Conservation (phyloP, 2,888 invertebrate genomes). For the Labia minor region DNA sequence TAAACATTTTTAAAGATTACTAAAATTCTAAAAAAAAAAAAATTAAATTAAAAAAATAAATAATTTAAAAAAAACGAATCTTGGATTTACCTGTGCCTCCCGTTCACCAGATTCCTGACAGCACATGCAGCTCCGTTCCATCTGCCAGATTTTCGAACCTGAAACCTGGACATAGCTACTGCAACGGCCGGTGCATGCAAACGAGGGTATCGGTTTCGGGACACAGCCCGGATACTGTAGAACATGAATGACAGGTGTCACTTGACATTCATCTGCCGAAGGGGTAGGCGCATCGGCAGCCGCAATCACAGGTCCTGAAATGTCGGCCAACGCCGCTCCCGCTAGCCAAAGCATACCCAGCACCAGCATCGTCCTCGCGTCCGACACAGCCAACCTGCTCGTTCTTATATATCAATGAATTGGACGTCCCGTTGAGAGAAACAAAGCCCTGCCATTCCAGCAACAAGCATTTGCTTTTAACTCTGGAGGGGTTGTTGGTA, state of each 20-base stretch:
- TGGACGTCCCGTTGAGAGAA: no score
- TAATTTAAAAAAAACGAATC: no score
- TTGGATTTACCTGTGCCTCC: slow-evolving; percentile 48
- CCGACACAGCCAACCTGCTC: no score
- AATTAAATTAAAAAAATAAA: no score
- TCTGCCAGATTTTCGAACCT: slow-evolving; percentile 91
- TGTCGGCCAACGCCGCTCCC: neutral
- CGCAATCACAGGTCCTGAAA: neutral
- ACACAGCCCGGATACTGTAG: slow-evolving; percentile 84
- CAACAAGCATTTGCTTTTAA: no score
- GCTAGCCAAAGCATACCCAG: no score
- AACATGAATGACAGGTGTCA: slow-evolving; percentile 84
- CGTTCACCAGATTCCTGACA: slow-evolving; percentile 89
- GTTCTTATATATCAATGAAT: no score
- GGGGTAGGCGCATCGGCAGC: neutral
- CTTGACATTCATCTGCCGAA: slow-evolving; percentile 65
- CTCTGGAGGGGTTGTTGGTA: no score
- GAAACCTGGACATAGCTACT: slow-evolving; percentile 89
- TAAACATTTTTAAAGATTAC: no score
- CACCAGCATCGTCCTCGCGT: no score
- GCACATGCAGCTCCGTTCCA: slow-evolving; percentile 90
- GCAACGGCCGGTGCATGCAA: slow-evolving; percentile 83
- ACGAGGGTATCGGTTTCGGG: slow-evolving; percentile 86
- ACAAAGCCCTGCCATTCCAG: no score
- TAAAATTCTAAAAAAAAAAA: no score